Conservation (phyloP, 2,888 invertebrate genomes). For the Sarcophaga rosellei region DNA sequence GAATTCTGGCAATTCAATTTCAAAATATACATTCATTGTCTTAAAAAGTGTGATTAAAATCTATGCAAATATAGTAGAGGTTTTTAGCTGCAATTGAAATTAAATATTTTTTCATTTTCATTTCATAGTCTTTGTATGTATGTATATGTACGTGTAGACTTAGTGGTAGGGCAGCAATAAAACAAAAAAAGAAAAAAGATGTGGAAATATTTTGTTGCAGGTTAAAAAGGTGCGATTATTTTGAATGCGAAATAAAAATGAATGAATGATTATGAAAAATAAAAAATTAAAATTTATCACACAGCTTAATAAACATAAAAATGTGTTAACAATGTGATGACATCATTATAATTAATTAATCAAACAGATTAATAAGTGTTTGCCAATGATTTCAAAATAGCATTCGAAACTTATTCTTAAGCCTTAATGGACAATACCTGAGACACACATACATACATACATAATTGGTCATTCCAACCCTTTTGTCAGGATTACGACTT, state of each 20-base stretch:
- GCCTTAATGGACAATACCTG: too few species aligned
- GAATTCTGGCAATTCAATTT: constrained; percentile 4
- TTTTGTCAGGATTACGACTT: too few species aligned
- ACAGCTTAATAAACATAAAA: constrained; percentile 7
- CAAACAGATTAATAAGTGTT: constrained; percentile 21
- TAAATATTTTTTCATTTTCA: constrained; percentile 49
- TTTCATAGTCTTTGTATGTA: constrained; percentile 1
- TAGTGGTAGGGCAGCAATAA: background rate
- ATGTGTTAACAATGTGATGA: constrained; percentile 27
- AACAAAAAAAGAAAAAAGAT: constrained; percentile 36
- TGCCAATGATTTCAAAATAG: background rate
- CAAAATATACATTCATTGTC: constrained; percentile 63
- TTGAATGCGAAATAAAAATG: constrained; percentile 50
- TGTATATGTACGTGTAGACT: background rate
- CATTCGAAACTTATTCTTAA: too few species aligned
- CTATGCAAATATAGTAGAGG: constrained; percentile 65
- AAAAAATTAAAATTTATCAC: constrained; percentile 48
- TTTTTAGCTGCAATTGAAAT: constrained; percentile 61
- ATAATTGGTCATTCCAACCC: too few species aligned
- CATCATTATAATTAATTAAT: constrained; percentile 36
- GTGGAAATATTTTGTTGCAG: constrained; percentile 65
- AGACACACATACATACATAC: too few species aligned
- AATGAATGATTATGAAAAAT: constrained; percentile 51
- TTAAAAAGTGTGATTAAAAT: constrained; percentile 67
- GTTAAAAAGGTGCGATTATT: constrained; percentile 67